phyloP scores from a whole-genome alignment of 2,797 vertebrate genomes.

The Tadarida brasiliensis region DNA sequence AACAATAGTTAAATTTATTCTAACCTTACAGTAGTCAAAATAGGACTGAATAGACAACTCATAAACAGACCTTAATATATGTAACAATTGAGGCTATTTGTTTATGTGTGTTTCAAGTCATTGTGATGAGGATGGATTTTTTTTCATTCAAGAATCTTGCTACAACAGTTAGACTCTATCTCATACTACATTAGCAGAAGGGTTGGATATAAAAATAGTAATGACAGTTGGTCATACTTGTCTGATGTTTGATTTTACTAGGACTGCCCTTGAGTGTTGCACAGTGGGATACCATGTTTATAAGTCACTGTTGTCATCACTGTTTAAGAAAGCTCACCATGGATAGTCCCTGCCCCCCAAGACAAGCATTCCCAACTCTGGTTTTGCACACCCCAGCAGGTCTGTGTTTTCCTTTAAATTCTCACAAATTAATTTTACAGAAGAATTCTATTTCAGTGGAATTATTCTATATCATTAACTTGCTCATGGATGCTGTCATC shows the following conservation, averaged over 20 bases:
- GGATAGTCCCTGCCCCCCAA: neutral
- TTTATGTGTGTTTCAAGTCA: neutral
- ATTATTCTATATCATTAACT: neutral
- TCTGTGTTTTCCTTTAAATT: neutral
- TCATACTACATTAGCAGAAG: neutral
- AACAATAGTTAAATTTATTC: neutral
- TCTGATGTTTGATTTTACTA: neutral
- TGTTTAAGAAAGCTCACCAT: neutral
- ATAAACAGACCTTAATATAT: neutral
- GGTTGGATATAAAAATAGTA: neutral
- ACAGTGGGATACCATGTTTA: neutral
- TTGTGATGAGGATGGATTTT: neutral
- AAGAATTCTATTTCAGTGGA: neutral
- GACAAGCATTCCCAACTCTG: neutral
- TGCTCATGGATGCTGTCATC: neutral
- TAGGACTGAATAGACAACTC: neutral
- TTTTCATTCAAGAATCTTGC: neutral
- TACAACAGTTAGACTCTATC: neutral
- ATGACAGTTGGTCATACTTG: neutral
- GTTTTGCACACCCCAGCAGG: neutral
- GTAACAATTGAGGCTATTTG: neutral
- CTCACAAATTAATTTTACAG: neutral
- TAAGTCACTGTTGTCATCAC: fast-evolving
- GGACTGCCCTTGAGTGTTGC: neutral
- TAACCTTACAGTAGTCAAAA: fast-evolving